Evolutionary conservation across 2,113 vertebrate genomes (phyloP), one percentile per base, ranked within the genome.

Genomic region (Bolborhynchus lineola): DNA sequence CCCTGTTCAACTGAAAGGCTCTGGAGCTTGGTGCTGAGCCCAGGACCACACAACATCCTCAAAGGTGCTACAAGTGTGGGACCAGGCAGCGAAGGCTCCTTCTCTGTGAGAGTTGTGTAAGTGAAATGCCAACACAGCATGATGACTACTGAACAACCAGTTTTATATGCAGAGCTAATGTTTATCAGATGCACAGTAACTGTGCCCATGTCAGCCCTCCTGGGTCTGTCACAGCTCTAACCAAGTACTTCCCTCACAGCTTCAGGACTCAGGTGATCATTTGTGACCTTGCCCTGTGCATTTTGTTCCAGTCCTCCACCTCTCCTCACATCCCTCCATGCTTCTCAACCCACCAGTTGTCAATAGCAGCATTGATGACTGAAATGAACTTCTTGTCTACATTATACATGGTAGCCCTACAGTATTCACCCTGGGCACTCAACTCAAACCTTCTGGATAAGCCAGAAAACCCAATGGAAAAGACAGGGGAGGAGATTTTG

Each of bases 21-120:
- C 72, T 79, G 89, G 83, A 96, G 86, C 19, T 65, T 82, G 49
- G 77, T 92, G 60, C 75, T 95, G 47, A 82, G 77, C 64, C 94
- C 52, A 77, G 72, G 59, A 20, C 76, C 55, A 42, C 47, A 33
- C 95, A 97, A 94, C 53, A 95, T 89, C 88, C 95, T 98, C 97
- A 98, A 98, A 69, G 98, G 96, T 80, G 92, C 94, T 46, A 92
- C 50, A 78, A 98, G 98, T 19, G 98, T 97, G 31, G 97, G 96
- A 76, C 97, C 98, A 53, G 96, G 49, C 6, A 78, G 62, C 16
- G 42, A 72, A 55, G 21, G 78, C 35, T 75, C 78, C 37, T 90
- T 39, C 10, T 25, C 49, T 47, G 47, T 15, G 18, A 82, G 26
- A 33, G 10, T 39, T 92, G n/a, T 47, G 7, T n/a, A 19, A 71